Conservation (phyloP, 1,140 invertebrate genomes). For the Drosophila watanabei region DNA sequence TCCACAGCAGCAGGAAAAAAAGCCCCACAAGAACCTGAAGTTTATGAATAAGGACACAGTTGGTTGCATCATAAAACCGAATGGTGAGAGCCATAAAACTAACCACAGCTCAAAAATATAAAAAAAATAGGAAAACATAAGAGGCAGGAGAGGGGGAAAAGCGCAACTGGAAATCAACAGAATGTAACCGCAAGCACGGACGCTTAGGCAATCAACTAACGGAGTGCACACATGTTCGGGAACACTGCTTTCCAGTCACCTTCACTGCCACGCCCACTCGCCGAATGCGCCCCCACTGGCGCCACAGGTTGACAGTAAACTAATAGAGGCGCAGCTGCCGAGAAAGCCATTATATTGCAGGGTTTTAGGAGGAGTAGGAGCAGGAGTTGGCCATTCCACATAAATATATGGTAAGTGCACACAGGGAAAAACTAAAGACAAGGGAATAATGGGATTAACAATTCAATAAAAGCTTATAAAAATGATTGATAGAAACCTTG, state of each 20-base stretch:
- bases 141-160: constrained; percentile 16
- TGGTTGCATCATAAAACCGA: constrained; percentile 48
- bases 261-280: constrained; percentile 16
- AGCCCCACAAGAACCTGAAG: constrained; percentile 35
- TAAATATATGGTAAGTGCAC: constrained; percentile 15
- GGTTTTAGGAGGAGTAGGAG: not conserved
- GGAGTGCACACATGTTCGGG: constrained; percentile 59
- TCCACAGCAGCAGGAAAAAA: constrained; percentile 3
- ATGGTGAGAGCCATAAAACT: constrained; percentile 59
- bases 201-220: constrained; percentile 60
- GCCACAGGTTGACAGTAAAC: constrained; percentile 73
- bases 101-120: constrained; percentile 52
- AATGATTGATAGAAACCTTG: too few species aligned
- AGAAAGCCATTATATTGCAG: constrained; percentile 36
- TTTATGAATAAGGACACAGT: constrained; percentile 56
- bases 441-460: too few species aligned
- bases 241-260: constrained; percentile 29
- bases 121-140: constrained; percentile 23
- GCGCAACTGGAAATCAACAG: constrained; percentile 49
- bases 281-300: constrained; percentile 13
- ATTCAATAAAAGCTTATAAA: not conserved
- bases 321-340: constrained; percentile 65
- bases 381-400: constrained; percentile 11
- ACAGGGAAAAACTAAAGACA: not conserved
- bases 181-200: constrained; percentile 43